Evolutionary conservation across 2,797 vertebrate genomes (phyloP), one percentile per base, ranked within the genome.

Genomic region (Melanotaenia pygmaea): DNA sequence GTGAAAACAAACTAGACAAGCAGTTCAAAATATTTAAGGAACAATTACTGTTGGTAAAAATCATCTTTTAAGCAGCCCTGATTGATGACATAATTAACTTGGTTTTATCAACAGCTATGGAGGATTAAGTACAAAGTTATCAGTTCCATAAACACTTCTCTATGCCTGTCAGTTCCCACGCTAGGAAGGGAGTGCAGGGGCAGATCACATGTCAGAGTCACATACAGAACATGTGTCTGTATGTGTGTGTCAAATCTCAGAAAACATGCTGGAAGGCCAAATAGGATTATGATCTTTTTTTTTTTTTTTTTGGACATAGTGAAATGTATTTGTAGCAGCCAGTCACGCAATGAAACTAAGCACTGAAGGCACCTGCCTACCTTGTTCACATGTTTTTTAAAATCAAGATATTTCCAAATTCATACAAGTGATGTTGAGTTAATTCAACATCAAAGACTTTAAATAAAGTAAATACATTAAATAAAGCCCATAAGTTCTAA

Each of bases 141-240:
- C 24, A 26, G 66, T 26, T 20, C n/a, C 22, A 61, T 61, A 61
- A 74, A 86, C 57, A 59, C 64, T 2, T 5, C 16, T 61, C 58
- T 43, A 38, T 32, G 40, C 20, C 14, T 61, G 63, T 69, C 45
- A 26, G 54, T 80, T 86, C 77, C 66, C 74, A 74, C 18, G n/a
- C 67, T 75, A 32, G 10, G 34, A 38, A 47, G 43, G 61, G 28
- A 70, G 32, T 4, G 34, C 28, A 37, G 43, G 51, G 43, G n/a
- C 9, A 34, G 80, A 81, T 88, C 76, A 24, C 65, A 71, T 83
- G 59, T 80, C 82, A 59, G 70, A 47, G 57, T 67, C 71, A 57
- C 45, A 58, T 34, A 18, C 13, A 70, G 34, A 26, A 59, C 22
- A 75, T 64, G 26, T 26, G 20, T 61, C 51, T 67, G 30, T 38